Percentiles rank a stretch among this genome's conserved stretches.
phyloP scores from a whole-genome alignment of 1,140 invertebrate species.

The Amyelois transitella region DNA sequence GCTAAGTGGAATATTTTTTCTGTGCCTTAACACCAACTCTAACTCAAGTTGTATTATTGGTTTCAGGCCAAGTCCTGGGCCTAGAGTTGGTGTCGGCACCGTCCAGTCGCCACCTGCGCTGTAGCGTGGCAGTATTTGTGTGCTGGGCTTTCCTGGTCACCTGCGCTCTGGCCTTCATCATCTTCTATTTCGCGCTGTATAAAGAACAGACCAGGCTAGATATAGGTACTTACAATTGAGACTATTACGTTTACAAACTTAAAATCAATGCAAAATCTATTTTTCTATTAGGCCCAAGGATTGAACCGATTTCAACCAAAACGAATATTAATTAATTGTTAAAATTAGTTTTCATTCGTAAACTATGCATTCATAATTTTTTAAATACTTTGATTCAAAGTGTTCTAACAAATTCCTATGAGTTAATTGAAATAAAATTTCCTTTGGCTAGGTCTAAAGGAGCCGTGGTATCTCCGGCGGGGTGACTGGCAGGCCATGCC shows the following conservation, averaged over 20 bases:
- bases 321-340: too few relatives aligned
- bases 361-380: not conserved
- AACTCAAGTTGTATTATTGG: conserved; percentile 1
- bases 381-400: too few relatives aligned
- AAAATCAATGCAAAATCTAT: too few relatives aligned
- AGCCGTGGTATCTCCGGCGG: conserved; percentile 54
- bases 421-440: conserved; percentile 4
- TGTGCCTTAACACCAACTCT: conserved; percentile 6
- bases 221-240: conserved; percentile 40
- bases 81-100: conserved; percentile 49
- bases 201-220: conserved; percentile 33
- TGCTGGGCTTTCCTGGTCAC: conserved; percentile 57
- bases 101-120: conserved; percentile 38
- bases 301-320: too few relatives aligned
- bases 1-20: conserved; percentile 8
- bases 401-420: not conserved
- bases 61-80: conserved; percentile 61
- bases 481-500: conserved; percentile 54
- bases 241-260: too few relatives aligned
- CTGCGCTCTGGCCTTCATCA: conserved; percentile 36
- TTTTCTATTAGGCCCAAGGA: too few relatives aligned
- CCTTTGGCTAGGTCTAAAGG: conserved; percentile 48
- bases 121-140: conserved; percentile 57
- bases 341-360: not conserved
- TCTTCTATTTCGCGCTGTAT: conserved; percentile 36